Evolutionary conservation across 2,113 vertebrate species (phyloP), one percentile per base, ranked within the genome.

Genomic region (Neodon shergylaensis): DNA sequence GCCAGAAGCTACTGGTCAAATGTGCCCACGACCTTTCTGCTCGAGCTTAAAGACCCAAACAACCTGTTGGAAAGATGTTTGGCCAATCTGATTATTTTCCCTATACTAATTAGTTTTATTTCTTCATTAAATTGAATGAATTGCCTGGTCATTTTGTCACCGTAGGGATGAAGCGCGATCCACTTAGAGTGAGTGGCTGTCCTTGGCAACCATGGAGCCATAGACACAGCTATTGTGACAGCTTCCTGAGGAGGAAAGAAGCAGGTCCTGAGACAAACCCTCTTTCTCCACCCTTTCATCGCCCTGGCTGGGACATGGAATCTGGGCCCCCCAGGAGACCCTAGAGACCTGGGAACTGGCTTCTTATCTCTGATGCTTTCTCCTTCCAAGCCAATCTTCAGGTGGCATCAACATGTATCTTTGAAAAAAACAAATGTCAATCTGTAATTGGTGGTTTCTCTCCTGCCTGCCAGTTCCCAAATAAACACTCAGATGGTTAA

Each of bases 81-180:
- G 92, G 94, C 77, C 95, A 91, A 95, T 96, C 94, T 87, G 94
- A 97, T 98, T 95, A 92, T 93, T 76, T 94, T 91, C 96, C 92
- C 86, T 92, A 39, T 70, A 78, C 91, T 96, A 96, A 98, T 96
- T 95, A 91, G 88, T 94, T 97, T 98, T 96, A 28, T 87, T 82
- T 96, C 88, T 52, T 94, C 86, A 83, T 65, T 83, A 94, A 78
- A 95, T 68, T 81, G 95, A 94, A 96, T 95, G 92, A 97, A 97
- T 96, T 85, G 95, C 61, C 81, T 24, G 66, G 88, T 72, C 70
- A 90, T 83, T 63, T 68, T 85, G 90, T 88, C 94, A 78, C 92
- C 33, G 77, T 73, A 77, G 90, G 74, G 90, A 70, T 61, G 88
- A 5, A 11, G 66, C n/a, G 54, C 84, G 58, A 96, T 92, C 78